phyloP scores from a whole-genome alignment of 2,888 invertebrate genomes.

The Rhynchonema sp. region DNA sequence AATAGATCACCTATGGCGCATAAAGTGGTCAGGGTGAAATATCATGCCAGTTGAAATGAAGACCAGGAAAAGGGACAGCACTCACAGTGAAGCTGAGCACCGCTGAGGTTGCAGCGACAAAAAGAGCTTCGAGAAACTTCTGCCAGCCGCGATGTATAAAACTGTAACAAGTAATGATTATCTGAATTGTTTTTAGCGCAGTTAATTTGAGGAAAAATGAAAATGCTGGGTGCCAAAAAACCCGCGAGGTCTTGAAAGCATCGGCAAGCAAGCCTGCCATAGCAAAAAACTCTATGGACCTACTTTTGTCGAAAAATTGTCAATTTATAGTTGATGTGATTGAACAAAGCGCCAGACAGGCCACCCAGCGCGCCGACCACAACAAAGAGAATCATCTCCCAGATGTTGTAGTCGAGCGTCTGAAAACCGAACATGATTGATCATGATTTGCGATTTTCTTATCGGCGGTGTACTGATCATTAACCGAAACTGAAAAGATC shows the following conservation, averaged over 20 bases:
- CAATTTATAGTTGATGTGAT: slow-evolving; percentile 64
- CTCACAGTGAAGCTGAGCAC: slow-evolving; percentile 64
- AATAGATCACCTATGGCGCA: slow-evolving; percentile 74
- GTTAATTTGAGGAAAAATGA: too few relatives aligned
- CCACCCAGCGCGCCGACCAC: slow-evolving; percentile 70
- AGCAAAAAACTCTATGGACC: too few relatives aligned
- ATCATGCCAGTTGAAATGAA: too few relatives aligned
- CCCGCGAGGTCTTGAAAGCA: too few relatives aligned
- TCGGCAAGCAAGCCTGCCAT: too few relatives aligned
- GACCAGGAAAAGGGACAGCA: too few relatives aligned
- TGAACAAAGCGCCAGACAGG: slow-evolving; percentile 72
- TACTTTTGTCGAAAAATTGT: slow-evolving; percentile 64
- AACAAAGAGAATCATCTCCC: slow-evolving; percentile 59
- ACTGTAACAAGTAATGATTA: too few relatives aligned
- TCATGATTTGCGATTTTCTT: neutral
- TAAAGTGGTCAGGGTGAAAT: too few relatives aligned
- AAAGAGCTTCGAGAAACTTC: slow-evolving; percentile 62
- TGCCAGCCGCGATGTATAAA: slow-evolving; percentile 47
- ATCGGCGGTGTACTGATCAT: too few relatives aligned
- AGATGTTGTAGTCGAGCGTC: slow-evolving; percentile 32
- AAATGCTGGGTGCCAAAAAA: too few relatives aligned
- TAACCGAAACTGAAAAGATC: too few relatives aligned
- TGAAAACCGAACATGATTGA: slow-evolving; percentile 11
- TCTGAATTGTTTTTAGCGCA: too few relatives aligned
- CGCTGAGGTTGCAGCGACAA: slow-evolving; percentile 64